Percentiles rank a stretch among this genome's conserved stretches.
Conservation (phyloP, 2,888 invertebrate species). For the Ophion ventricosus region DNA sequence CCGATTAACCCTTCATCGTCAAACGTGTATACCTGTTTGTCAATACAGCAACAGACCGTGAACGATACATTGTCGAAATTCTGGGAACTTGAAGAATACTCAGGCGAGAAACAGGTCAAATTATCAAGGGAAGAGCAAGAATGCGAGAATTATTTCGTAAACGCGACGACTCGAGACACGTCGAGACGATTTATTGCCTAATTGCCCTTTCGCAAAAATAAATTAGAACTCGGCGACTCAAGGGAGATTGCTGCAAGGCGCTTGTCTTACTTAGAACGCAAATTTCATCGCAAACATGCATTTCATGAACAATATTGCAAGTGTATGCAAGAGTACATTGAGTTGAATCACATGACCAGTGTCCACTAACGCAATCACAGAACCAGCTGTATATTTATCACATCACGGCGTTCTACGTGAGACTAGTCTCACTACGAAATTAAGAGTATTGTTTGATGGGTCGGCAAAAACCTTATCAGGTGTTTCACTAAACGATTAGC, state of each 20-base stretch:
- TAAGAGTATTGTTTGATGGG: conserved; percentile 70
- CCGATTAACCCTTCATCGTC: not conserved
- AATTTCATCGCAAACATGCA: conserved; percentile 8
- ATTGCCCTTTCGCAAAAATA: conserved; percentile 17
- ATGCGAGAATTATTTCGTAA: conserved; percentile 28
- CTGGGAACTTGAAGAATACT: conserved; percentile 26
- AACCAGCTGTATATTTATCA: conserved; percentile 58
- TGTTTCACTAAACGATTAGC: conserved; percentile 61
- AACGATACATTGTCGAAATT: not conserved
- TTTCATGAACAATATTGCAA: not conserved
- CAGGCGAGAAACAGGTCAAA: not conserved
- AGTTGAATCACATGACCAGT: conserved; percentile 33
- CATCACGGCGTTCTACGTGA: conserved; percentile 66
- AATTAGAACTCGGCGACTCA: conserved; percentile 11
- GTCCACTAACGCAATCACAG: not conserved
- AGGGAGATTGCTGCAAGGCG: not conserved
- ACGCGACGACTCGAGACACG: not conserved
- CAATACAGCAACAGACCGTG: no score
- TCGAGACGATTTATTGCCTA: conserved; percentile 6
- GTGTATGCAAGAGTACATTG: conserved; percentile 49
- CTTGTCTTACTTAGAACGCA: conserved; percentile 40
- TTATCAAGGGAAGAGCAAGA: not conserved
- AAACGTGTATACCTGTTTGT: not conserved
- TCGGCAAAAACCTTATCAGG: conserved; percentile 61
- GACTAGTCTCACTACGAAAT: conserved; percentile 65